Conservation (phyloP, 2,888 invertebrate species). For the Eilema caniola region DNA sequence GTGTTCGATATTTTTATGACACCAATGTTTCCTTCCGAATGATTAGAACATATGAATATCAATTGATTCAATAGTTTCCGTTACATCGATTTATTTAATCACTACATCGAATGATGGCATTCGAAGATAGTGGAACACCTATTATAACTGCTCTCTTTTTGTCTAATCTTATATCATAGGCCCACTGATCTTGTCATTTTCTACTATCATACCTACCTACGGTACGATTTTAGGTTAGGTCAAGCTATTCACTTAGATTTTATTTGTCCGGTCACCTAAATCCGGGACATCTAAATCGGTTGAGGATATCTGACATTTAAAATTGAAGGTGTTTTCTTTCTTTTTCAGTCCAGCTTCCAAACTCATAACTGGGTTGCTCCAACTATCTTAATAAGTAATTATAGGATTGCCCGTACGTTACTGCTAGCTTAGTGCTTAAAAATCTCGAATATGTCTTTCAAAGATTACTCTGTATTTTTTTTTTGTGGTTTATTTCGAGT, state of each 20-base stretch:
- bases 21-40: slow-evolving; percentile 1
- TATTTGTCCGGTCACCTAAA: too few relatives aligned
- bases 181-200: not conserved
- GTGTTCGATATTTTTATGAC: slow-evolving; percentile 5
- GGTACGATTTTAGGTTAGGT: not conserved
- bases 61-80: not conserved
- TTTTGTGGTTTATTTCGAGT: slow-evolving; percentile 40
- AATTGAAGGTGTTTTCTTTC: not conserved
- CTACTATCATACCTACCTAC: not conserved
- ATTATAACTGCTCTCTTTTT: not conserved
- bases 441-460: slow-evolving; percentile 19
- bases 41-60: slow-evolving; percentile 4
- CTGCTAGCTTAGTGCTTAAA: too few relatives aligned
- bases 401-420: too few relatives aligned
- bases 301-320: not conserved
- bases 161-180: not conserved
- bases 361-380: not conserved
- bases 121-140: not conserved
- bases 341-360: not conserved
- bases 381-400: too few relatives aligned
- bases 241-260: not conserved
- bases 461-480: slow-evolving; percentile 33
- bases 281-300: too few relatives aligned
- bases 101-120: not conserved
- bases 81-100: slow-evolving; percentile 2